Evolutionary conservation across 2,113 vertebrate species (phyloP).

Genomic region (Emydocephalus ijimae): DNA sequence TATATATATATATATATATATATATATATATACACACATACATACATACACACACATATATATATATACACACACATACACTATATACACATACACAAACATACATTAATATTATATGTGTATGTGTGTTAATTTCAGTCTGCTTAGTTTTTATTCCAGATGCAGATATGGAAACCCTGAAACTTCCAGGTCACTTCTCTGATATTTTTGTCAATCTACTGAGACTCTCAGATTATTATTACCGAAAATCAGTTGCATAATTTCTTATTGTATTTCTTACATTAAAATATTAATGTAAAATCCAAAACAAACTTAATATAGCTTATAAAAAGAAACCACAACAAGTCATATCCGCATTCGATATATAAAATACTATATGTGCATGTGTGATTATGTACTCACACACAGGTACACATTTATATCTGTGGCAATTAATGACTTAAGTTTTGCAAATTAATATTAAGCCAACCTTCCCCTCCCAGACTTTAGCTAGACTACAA

Average conservation of each 20-base stretch:
- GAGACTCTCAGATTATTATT: not conserved
- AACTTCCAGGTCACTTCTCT: not conserved
- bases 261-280: not conserved
- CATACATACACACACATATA: no score
- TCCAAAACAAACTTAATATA: not conserved
- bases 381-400: slow-evolving; percentile 29
- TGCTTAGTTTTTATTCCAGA: not conserved
- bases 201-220: not conserved
- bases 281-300: not conserved
- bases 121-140: not conserved
- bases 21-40: no score
- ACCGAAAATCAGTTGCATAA: not conserved
- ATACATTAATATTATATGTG: not conserved
- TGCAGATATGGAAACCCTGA: not conserved
- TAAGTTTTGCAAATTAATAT: slow-evolving; percentile 38
- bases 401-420: not conserved
- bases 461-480: slow-evolving; percentile 5
- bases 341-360: not conserved
- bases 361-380: not conserved
- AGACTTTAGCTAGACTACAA: slow-evolving; percentile 38
- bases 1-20: no score
- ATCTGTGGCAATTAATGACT: slow-evolving; percentile 26
- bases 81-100: no score
- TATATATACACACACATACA: no score
- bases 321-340: not conserved